Evolutionary conservation across 2,113 vertebrate genomes (phyloP).

Genomic region (Misgurnus mizolepis): DNA sequence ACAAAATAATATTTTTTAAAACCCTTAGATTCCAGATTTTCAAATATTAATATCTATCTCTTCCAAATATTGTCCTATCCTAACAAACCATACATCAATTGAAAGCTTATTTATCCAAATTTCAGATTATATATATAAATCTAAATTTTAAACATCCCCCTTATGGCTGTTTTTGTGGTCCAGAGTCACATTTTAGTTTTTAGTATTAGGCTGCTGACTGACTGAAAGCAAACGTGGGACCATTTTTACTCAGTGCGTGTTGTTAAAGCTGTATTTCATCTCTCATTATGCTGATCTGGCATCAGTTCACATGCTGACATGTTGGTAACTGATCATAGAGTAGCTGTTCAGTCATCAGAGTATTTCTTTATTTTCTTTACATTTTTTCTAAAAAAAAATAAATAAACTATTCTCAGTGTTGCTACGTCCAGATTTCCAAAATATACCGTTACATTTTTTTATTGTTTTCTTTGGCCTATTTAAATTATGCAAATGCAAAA

Average conservation of each 20-base stretch:
- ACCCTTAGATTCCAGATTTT: too few relatives aligned
- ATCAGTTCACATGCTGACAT: neutral
- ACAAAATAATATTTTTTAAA: too few relatives aligned
- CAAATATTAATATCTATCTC: too few relatives aligned
- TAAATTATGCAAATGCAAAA: neutral
- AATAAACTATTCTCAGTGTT: neutral
- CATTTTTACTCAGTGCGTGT: neutral
- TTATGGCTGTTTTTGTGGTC: too few relatives aligned
- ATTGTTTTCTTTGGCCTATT: neutral
- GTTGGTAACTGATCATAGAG: neutral
- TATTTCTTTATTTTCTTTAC: neutral
- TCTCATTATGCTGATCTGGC: slow-evolving; percentile 4
- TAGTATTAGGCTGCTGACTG: too few relatives aligned
- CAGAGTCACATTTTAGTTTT: too few relatives aligned
- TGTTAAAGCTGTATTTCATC: too few relatives aligned
- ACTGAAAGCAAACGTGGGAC: slow-evolving; percentile 9
- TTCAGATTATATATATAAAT: too few relatives aligned
- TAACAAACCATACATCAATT: too few relatives aligned
- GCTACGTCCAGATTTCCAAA: neutral
- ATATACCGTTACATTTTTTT: slow-evolving; percentile 5
- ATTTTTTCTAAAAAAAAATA: neutral
- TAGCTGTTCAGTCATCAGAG: neutral
- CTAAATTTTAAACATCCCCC: too few relatives aligned
- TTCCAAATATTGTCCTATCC: too few relatives aligned
- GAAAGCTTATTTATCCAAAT: too few relatives aligned